Conservation (phyloP, 2,797 vertebrate genomes). For the Pseudochaenichthys georgianus region DNA sequence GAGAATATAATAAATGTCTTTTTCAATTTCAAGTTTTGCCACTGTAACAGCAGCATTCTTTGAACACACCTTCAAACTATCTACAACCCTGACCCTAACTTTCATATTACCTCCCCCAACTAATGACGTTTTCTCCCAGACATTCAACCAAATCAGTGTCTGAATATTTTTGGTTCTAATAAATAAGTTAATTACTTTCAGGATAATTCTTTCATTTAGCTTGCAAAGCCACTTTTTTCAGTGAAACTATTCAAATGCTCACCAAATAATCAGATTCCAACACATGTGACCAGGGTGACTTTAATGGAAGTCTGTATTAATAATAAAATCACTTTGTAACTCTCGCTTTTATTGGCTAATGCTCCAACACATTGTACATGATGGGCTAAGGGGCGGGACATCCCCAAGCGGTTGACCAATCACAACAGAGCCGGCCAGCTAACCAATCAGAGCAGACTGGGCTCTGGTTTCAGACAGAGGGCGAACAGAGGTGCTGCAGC, state of each 20-base stretch:
- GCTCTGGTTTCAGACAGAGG: too few species aligned
- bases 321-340: too few species aligned
- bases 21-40: conserved; percentile 5
- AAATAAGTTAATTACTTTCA: not conserved
- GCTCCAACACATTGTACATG: too few species aligned
- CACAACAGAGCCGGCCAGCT: too few species aligned
- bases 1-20: not conserved
- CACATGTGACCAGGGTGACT: not conserved
- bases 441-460: too few species aligned
- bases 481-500: too few species aligned
- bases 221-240: not conserved
- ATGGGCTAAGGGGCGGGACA: too few species aligned
- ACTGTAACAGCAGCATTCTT: not conserved
- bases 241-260: not conserved
- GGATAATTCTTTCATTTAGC: not conserved
- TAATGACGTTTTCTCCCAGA: not conserved
- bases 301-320: not conserved
- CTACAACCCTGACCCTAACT: too few species aligned
- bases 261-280: not conserved
- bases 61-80: conserved; percentile 1
- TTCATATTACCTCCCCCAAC: too few species aligned
- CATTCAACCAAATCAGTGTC: not conserved
- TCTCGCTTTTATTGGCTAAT: too few species aligned
- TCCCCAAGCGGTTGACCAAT: too few species aligned
- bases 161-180: not conserved